Percentiles rank a stretch among this genome's conserved stretches.
These are phyloP conservation scores for Eupithecia tripunctaria DNA, from an alignment of 2,888 invertebrate species.

Conservation along the genomic window DNA sequence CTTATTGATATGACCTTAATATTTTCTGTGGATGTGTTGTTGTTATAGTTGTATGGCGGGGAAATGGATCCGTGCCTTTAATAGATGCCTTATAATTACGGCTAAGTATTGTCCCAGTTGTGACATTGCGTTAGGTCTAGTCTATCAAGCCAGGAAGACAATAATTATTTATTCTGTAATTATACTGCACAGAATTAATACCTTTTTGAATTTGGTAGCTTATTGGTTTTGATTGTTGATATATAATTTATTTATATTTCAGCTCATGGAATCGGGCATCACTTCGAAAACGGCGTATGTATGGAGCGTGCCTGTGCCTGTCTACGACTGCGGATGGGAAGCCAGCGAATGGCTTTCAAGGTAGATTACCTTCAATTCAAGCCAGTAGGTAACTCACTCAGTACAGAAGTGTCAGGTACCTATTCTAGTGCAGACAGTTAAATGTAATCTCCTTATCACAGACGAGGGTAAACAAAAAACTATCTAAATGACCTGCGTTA, in stretches of 20 bases:
- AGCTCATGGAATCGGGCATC: constrained; percentile 58
- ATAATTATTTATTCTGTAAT: too few species aligned
- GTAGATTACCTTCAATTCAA: constrained; percentile 37
- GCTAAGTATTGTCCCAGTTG: too few species aligned
- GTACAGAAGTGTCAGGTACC: background rate
- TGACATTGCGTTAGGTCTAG: too few species aligned
- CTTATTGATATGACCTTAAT: too few species aligned
- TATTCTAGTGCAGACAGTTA: background rate
- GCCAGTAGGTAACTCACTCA: background rate
- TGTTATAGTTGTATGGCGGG: too few species aligned
- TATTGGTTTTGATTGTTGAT: background rate
- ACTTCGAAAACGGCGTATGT: constrained; percentile 74
- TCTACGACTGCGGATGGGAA: constrained; percentile 89
- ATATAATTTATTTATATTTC: constrained; percentile 21
- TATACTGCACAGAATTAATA: too few species aligned
- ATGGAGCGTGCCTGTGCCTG: constrained; percentile 85
- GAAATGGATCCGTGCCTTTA: too few species aligned
- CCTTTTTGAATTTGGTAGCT: too few species aligned
- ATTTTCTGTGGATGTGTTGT: too few species aligned
- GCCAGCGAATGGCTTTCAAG: constrained; percentile 89
- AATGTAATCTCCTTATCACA: constrained; percentile 7
- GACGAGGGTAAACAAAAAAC: constrained; percentile 25
- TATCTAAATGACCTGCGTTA: constrained; percentile 35
- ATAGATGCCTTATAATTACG: too few species aligned
- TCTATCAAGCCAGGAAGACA: too few species aligned